Percentiles rank a stretch among this genome's conserved stretches.
phyloP scores from a whole-genome alignment of 2,113 vertebrate species.

The Cyanistes caeruleus region DNA sequence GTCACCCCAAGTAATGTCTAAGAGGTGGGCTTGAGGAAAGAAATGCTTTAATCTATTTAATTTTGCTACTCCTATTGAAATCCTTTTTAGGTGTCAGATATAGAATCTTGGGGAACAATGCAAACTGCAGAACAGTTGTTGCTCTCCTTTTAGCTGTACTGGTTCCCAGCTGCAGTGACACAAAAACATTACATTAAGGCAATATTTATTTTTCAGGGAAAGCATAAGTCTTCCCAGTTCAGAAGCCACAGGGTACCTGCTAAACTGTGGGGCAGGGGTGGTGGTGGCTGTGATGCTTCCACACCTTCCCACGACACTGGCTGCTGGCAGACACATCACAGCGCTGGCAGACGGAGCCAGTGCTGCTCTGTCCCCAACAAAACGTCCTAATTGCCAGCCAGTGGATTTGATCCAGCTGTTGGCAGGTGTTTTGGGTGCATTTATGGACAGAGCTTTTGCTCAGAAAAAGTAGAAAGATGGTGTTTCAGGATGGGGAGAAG shows the following conservation, averaged over 20 bases:
- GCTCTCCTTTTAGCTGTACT: neutral
- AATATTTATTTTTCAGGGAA: neutral
- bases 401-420: neutral
- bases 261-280: neutral
- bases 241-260: neutral
- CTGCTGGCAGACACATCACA: neutral
- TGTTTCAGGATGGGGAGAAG: neutral
- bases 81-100: neutral
- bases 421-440: neutral
- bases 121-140: neutral
- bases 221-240: neutral
- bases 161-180: neutral
- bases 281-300: neutral
- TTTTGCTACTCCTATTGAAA: neutral
- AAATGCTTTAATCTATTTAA: neutral
- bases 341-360: neutral
- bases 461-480: neutral
- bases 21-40: neutral
- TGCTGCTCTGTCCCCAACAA: neutral
- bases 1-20: neutral
- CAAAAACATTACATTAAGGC: neutral
- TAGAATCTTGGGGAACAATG: neutral
- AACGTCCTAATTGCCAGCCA: neutral
- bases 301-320: neutral
- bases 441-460: neutral